A percentile compares a stretch with the other conserved stretches of the same genome.
Conservation (phyloP, 2,797 vertebrate species). For the Danio tinwini region DNA sequence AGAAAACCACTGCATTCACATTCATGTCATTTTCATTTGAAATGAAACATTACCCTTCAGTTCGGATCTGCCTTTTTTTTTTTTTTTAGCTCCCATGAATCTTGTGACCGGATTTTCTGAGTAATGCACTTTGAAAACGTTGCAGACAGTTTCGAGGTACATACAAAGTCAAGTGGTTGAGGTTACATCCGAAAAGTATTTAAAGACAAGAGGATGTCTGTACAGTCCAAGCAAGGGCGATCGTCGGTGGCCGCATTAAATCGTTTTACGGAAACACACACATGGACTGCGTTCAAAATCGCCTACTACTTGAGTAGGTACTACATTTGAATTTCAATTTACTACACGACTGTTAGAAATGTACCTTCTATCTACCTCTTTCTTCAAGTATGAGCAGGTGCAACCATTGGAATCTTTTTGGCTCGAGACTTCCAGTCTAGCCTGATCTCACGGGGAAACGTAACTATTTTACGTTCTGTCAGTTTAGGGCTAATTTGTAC, state of each 20-base stretch:
- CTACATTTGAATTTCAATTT: too few relatives aligned
- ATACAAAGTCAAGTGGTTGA: background rate
- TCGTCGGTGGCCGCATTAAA: background rate
- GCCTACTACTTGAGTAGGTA: too few relatives aligned
- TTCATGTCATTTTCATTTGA: constrained; percentile 22
- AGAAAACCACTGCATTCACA: background rate
- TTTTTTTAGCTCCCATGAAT: background rate
- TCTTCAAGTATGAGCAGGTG: too few relatives aligned
- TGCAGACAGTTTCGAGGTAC: background rate
- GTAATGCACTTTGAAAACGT: constrained; percentile 21
- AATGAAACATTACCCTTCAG: constrained; percentile 35
- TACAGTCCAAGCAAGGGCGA: constrained; percentile 12
- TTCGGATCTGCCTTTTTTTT: constrained; percentile 20
- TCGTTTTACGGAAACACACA: background rate
- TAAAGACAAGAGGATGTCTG: constrained; percentile 1
- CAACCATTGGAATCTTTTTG: too few relatives aligned
- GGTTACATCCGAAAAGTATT: background rate
- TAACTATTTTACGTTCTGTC: too few relatives aligned
- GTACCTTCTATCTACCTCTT: too few relatives aligned
- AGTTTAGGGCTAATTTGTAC: too few relatives aligned
- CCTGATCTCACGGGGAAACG: too few relatives aligned
- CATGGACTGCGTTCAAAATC: too few relatives aligned
- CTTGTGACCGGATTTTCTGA: constrained; percentile 11
- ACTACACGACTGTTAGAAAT: too few relatives aligned
- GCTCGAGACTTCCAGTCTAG: too few relatives aligned